Evolutionary conservation across 2,797 vertebrate genomes (phyloP).

Genomic region (Xiphorhynchus erythropygius): DNA sequence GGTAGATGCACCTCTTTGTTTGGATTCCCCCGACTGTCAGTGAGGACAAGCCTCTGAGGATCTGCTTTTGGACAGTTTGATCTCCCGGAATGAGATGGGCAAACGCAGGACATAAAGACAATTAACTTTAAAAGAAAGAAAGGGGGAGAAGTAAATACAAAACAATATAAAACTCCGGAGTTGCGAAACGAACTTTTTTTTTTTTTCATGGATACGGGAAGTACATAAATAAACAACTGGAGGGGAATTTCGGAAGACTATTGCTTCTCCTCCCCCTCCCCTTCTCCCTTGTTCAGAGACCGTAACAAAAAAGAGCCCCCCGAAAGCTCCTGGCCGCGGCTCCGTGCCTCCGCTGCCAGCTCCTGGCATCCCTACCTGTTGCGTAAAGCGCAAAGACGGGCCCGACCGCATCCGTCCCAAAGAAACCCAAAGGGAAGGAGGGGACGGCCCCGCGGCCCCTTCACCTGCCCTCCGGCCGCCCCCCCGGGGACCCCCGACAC

Average conservation of each 20-base stretch:
- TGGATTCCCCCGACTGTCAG: conserved; percentile 73
- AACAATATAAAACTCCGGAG: not conserved
- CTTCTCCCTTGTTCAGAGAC: not conserved
- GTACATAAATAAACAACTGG: conserved; percentile 35
- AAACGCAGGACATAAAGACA: not conserved
- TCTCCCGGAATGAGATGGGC: conserved; percentile 8
- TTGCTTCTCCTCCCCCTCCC: not conserved
- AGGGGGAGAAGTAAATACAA: not conserved
- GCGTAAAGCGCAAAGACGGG: conserved; percentile 68
- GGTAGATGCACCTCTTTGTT: conserved; percentile 82
- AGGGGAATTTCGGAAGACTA: conserved; percentile 35
- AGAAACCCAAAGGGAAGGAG: not conserved
- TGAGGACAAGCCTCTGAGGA: conserved; percentile 51
- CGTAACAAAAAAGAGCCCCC: not conserved
- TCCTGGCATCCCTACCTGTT: conserved; percentile 88
- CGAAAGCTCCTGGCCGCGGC: conserved; percentile 17
- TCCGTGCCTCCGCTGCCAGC: not conserved
- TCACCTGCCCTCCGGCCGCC: conserved; percentile 24
- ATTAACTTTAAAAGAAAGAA: not conserved
- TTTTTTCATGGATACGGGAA: conserved; percentile 24
- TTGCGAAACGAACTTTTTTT: conserved; percentile 53
- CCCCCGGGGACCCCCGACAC: not conserved
- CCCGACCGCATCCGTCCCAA: not conserved
- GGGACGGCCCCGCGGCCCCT: not conserved
- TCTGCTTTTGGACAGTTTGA: conserved; percentile 43